These are phyloP conservation scores for Antechinus flavipes DNA, from an alignment of 2,113 vertebrate genomes.

Conservation along the genomic window DNA sequence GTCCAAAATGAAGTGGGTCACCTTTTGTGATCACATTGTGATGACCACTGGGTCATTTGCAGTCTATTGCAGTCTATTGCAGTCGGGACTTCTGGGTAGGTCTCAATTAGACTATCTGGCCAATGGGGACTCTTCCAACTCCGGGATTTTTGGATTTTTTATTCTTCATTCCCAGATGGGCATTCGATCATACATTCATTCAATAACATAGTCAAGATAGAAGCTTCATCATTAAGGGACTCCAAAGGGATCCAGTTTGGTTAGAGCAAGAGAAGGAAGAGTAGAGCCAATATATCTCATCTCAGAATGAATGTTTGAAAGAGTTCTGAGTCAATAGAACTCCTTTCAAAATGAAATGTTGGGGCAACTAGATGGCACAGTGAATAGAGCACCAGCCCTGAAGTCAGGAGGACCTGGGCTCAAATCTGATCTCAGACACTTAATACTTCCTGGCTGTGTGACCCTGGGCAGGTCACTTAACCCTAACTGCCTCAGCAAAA, in stretches of 20 bases:
- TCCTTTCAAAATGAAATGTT: not conserved
- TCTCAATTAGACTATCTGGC: not conserved
- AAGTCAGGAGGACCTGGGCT: too few species aligned
- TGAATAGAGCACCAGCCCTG: too few species aligned
- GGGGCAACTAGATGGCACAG: too few species aligned
- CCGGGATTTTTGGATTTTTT: not conserved
- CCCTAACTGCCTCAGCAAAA: too few species aligned
- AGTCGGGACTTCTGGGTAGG: not conserved
- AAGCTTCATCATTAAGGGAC: not conserved
- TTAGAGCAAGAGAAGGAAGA: not conserved
- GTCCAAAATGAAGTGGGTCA: not conserved
- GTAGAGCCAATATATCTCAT: not conserved
- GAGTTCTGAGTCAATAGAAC: not conserved
- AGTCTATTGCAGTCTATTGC: too few species aligned
- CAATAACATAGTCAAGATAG: not conserved
- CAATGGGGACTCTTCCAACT: not conserved
- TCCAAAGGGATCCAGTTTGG: not conserved
- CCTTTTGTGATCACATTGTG: not conserved
- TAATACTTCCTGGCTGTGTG: too few species aligned
- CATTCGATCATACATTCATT: not conserved
- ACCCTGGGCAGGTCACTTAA: too few species aligned
- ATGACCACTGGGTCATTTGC: not conserved
- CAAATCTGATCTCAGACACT: too few species aligned
- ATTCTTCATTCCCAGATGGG: not conserved
- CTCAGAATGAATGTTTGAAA: not conserved